These are phyloP conservation scores for Cygnus atratus DNA, from an alignment of 2,113 vertebrate genomes.

Conservation along the genomic window DNA sequence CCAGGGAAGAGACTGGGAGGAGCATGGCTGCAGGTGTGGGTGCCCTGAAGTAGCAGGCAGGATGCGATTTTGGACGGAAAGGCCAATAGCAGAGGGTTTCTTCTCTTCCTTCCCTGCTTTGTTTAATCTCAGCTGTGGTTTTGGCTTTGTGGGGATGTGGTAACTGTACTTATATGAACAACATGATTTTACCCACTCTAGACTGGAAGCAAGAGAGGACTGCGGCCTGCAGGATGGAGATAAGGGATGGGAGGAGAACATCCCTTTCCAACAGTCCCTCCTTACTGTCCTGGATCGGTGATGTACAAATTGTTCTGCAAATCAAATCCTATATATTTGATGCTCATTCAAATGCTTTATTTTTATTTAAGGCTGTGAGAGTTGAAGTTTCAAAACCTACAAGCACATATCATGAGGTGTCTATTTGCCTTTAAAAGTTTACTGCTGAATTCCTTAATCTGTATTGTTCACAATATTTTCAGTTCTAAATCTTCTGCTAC, in stretches of 20 bases:
- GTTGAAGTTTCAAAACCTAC: not conserved
- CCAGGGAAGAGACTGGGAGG: not conserved
- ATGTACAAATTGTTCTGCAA: not conserved
- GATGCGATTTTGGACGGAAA: not conserved
- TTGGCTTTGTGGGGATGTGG: not conserved
- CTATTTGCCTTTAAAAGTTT: not conserved
- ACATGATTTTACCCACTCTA: not conserved
- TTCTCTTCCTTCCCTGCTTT: not conserved
- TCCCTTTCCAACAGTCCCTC: too few species aligned
- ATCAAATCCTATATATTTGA: not conserved
- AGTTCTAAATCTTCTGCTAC: not conserved
- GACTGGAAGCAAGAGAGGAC: not conserved
- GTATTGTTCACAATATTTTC: not conserved
- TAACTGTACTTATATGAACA: not conserved
- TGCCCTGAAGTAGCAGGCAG: not conserved
- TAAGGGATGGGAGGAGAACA: not conserved
- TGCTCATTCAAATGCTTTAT: not conserved
- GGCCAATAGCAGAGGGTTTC: not conserved
- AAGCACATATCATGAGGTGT: not conserved
- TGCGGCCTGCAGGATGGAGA: not conserved
- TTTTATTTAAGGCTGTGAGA: not conserved
- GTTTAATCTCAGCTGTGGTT: not conserved
- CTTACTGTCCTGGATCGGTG: not conserved
- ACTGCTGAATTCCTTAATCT: not conserved
- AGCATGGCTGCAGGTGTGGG: not conserved